Base-by-base conservation (phyloP, 2,797 vertebrate species). In the Sebastes itinus region DNA sequence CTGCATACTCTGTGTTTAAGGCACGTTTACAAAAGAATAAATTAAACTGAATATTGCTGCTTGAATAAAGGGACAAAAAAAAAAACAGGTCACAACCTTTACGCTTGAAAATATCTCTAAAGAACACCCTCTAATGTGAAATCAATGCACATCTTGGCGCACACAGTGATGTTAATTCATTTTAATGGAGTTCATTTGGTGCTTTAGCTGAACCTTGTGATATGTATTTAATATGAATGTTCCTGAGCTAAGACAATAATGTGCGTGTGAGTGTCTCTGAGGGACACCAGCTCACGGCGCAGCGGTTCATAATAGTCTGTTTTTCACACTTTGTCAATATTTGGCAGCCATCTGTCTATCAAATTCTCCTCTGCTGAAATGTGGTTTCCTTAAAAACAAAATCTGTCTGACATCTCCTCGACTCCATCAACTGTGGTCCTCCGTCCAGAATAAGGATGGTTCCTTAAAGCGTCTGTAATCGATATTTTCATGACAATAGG, bases 251-350 rank as follows among this genome's bases (percentile, higher is more conserved):
- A 69, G 72, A 74, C 30, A 23, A 72, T 64, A 62, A 76, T 75
- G 67, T 73, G 58, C 7, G 69, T 49, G 30, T 30, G 59, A 72
- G 59, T 54, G 62, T 82, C 76, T 74, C 72, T 14, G 32, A 74
- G 74, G 77, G 82, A 83, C 60, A 42, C 20, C 67, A 14, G 71
- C 82, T 84, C 66, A 7, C 16, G 67, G 35, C 33, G n/a, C 62
- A 20, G 59, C 14, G 3, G 18, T 6, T 70, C 78, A 68, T 82
- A 81, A 88, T 75, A 77, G 79, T 69, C 75, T 55, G 77, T 67
- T 82, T 86, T 87, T 84, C 79, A 84, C 87, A 88, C 87, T 77
- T 80, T 88, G 79, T 91, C 88, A 90, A 65, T 87, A 81, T 87
- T 79, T 86, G 63, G 30, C 77, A 71, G 77, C 56, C 35, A 6